Conservation (phyloP, 2,888 invertebrate species). For the Erpobdella octoculata region DNA sequence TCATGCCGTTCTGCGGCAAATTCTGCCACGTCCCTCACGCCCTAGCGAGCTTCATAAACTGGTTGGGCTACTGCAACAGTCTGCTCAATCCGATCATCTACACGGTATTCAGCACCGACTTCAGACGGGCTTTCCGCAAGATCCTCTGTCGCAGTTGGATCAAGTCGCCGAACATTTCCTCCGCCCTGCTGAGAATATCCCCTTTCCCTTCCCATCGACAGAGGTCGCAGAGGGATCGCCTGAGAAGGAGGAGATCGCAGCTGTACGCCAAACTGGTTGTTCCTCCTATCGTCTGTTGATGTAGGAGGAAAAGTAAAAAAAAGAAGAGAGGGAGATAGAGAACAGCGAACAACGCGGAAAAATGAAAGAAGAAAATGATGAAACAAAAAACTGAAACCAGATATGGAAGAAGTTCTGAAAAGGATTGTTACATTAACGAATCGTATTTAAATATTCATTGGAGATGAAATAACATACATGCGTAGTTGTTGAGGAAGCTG, state of each 20-base stretch:
- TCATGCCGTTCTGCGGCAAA: slow-evolving; percentile 70
- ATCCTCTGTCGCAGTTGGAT: neutral
- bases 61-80: slow-evolving; percentile 85
- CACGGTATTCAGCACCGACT: slow-evolving; percentile 87
- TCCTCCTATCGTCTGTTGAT: neutral
- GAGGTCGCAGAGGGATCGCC: neutral
- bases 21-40: slow-evolving; percentile 46
- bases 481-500: too few relatives aligned
- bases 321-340: too few relatives aligned
- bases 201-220: neutral
- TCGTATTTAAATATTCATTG: too few relatives aligned
- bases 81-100: slow-evolving; percentile 84
- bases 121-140: slow-evolving; percentile 64
- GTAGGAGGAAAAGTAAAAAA: too few relatives aligned
- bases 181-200: neutral
- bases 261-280: neutral
- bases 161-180: neutral
- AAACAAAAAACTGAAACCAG: too few relatives aligned
- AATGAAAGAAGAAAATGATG: too few relatives aligned
- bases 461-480: too few relatives aligned
- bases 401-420: too few relatives aligned
- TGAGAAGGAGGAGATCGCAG: neutral
- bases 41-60: slow-evolving; percentile 57
- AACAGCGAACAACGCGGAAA: too few relatives aligned
- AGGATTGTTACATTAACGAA: too few relatives aligned